These are phyloP conservation scores for Hermetia illucens DNA, from an alignment of 1,140 invertebrate species.

Conservation along the genomic window DNA sequence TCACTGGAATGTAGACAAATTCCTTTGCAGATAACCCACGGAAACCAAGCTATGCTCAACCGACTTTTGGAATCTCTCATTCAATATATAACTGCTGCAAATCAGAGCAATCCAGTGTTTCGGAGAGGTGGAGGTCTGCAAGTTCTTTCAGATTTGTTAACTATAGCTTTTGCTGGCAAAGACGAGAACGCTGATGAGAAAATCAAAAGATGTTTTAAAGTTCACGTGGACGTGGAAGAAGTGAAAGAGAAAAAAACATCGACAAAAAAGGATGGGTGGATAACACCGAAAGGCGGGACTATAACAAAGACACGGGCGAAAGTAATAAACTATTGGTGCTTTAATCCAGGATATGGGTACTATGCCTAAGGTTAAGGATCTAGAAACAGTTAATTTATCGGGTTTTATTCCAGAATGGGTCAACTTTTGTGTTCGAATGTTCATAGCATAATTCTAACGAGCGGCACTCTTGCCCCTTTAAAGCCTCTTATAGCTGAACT, in stretches of 20 bases:
- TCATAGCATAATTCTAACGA: constrained; percentile 82
- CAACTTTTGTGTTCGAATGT: constrained; percentile 64
- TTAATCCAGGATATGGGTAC: constrained; percentile 82
- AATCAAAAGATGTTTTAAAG: constrained; percentile 61
- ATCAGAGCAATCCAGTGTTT: constrained; percentile 45
- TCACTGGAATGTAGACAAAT: neutral
- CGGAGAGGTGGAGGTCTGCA: constrained; percentile 60
- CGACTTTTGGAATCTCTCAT: constrained; percentile 67
- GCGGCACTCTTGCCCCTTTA: constrained; percentile 89
- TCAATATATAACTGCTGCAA: constrained; percentile 56
- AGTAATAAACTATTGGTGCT: constrained; percentile 90
- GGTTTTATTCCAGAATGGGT: constrained; percentile 57
- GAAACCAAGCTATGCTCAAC: constrained; percentile 36
- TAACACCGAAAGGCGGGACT: constrained; percentile 33
- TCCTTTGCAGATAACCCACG: constrained; percentile 33
- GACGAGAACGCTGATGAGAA: constrained; percentile 41
- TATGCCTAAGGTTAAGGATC: no score
- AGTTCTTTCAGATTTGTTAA: constrained; percentile 59
- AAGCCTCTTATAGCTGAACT: constrained; percentile 81
- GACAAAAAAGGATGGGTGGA: constrained; percentile 37
- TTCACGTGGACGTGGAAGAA: constrained; percentile 51
- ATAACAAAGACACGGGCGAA: constrained; percentile 42
- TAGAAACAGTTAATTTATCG: no score
- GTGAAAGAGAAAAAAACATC: constrained; percentile 38
- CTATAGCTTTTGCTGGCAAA: constrained; percentile 47